Conservation (phyloP, 1,140 invertebrate species). For the Drosophila simulans region DNA sequence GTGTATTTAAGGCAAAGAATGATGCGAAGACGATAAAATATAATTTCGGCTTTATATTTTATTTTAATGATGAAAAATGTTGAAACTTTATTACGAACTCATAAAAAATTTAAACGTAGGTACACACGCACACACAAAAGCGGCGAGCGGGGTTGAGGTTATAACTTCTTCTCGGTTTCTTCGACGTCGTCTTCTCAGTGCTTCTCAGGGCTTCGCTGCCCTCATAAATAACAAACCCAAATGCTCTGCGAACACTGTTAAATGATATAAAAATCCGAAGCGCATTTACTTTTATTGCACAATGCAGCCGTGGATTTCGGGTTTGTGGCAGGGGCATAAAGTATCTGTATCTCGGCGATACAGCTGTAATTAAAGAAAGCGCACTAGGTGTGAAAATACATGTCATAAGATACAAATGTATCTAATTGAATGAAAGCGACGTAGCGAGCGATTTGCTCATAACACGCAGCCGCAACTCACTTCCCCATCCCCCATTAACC, state of each 20-base stretch:
- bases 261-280: slow-evolving; percentile 75
- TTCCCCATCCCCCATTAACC: not conserved
- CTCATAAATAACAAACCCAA: slow-evolving; percentile 70
- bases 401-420: slow-evolving; percentile 83
- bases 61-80: slow-evolving; percentile 85
- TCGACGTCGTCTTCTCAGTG: slow-evolving; percentile 8
- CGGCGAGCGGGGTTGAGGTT: not conserved
- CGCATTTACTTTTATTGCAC: slow-evolving; percentile 80
- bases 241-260: slow-evolving; percentile 71
- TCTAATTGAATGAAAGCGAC: slow-evolving; percentile 79
- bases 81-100: slow-evolving; percentile 84
- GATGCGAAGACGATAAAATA: slow-evolving; percentile 84
- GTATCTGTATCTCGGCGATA: slow-evolving; percentile 59
- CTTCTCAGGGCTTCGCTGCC: slow-evolving; percentile 25
- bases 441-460: slow-evolving; percentile 65
- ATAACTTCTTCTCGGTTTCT: slow-evolving; percentile 42
- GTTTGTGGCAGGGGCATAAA: slow-evolving; percentile 54
- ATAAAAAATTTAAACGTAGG: slow-evolving; percentile 83
- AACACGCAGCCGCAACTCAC: slow-evolving; percentile 57
- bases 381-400: slow-evolving; percentile 81
- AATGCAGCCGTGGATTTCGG: slow-evolving; percentile 40
- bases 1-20: slow-evolving; percentile 81
- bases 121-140: slow-evolving; percentile 57
- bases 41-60: slow-evolving; percentile 84
- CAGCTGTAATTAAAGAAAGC: slow-evolving; percentile 57